Conservation (phyloP, 2,113 vertebrate species). For the Marmota flaviventris region DNA sequence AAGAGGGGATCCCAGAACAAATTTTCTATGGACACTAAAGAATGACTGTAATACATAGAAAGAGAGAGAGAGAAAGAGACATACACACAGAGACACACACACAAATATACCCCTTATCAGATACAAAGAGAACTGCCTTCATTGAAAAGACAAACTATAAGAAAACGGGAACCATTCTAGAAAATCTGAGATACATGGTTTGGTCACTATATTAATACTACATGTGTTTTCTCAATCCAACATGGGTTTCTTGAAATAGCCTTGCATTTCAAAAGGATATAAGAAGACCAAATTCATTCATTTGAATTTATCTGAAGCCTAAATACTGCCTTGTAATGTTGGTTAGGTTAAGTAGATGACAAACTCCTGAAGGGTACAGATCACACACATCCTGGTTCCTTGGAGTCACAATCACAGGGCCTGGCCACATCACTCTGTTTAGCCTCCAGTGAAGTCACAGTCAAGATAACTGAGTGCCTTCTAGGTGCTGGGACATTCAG, state of each 20-base stretch:
- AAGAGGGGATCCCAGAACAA: not conserved
- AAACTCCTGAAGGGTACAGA: not conserved
- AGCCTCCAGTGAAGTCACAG: not conserved
- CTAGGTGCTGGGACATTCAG: not conserved
- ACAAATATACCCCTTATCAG: not conserved
- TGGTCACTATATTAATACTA: not conserved
- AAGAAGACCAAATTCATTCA: not conserved
- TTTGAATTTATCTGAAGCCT: not conserved
- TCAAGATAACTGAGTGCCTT: not conserved
- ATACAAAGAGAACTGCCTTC: conserved; percentile 19
- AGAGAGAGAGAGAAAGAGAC: too few relatives aligned
- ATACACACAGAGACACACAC: not conserved
- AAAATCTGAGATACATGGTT: conserved; percentile 17
- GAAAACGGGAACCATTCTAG: not conserved
- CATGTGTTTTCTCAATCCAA: not conserved
- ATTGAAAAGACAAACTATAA: conserved; percentile 24
- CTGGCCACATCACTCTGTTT: not conserved
- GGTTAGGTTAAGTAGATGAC: not conserved
- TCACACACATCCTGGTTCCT: not conserved
- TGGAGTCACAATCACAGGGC: not conserved
- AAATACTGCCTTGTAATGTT: not conserved
- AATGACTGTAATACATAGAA: not conserved
- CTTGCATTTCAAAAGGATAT: not conserved
- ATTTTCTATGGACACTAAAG: not conserved
- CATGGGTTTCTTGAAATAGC: not conserved